These are phyloP conservation scores for Apteryx owenii DNA, from an alignment of 2,113 vertebrate genomes.

Conservation along the genomic window DNA sequence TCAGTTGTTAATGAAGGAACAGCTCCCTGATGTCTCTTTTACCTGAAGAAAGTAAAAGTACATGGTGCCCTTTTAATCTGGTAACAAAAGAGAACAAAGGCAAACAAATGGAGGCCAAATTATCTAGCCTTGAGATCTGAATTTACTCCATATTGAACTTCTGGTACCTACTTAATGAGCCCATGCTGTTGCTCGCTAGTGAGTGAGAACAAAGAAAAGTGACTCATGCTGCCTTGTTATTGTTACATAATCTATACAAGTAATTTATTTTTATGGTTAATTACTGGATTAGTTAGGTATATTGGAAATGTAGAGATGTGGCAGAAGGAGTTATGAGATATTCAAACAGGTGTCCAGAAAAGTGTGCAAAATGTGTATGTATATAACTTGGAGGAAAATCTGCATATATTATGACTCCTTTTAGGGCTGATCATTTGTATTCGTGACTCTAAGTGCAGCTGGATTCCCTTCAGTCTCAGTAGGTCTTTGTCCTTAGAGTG, in stretches of 20 bases:
- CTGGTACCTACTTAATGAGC: conserved; percentile 57
- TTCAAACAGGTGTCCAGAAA: not conserved
- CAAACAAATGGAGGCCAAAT: conserved; percentile 39
- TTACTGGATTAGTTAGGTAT: conserved; percentile 50
- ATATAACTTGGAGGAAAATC: not conserved
- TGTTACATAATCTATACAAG: conserved; percentile 60
- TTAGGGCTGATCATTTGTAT: not conserved
- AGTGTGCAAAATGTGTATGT: not conserved
- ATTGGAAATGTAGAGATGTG: conserved; percentile 30
- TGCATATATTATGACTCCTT: not conserved
- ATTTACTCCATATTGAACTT: conserved; percentile 42
- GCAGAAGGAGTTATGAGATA: not conserved
- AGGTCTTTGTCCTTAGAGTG: not conserved
- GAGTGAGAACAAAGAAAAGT: conserved; percentile 58
- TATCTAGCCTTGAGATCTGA: conserved; percentile 61
- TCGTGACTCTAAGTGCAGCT: not conserved
- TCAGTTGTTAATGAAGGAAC: not conserved
- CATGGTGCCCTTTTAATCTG: conserved; percentile 64
- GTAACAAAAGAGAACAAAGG: conserved; percentile 54
- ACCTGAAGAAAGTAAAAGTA: conserved; percentile 54
- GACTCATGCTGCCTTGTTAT: conserved; percentile 55
- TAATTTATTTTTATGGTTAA: conserved; percentile 62
- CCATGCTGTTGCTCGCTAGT: conserved; percentile 40
- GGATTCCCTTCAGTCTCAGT: not conserved
- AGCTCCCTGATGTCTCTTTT: conserved; percentile 11